A percentile compares a stretch with the other conserved stretches of the same genome.
phyloP scores from a whole-genome alignment of 2,113 vertebrate genomes.

The Bungarus multicinctus region DNA sequence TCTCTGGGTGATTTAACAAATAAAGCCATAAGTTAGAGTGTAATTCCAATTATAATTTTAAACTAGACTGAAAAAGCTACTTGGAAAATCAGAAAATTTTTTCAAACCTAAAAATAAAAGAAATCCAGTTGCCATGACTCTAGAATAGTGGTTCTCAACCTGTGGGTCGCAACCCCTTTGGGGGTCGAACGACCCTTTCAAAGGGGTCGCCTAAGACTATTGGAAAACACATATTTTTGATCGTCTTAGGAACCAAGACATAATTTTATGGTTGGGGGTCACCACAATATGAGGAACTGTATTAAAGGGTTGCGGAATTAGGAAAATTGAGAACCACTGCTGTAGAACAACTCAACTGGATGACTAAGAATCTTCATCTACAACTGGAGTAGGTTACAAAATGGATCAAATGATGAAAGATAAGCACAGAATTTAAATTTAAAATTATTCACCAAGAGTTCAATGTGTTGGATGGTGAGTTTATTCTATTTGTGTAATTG shows the following conservation, averaged over 20 bases:
- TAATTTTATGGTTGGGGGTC: too few relatives aligned
- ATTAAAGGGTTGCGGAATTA: too few relatives aligned
- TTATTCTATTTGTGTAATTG: conserved; percentile 19
- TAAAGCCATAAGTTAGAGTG: conserved; percentile 31
- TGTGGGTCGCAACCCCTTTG: too few relatives aligned
- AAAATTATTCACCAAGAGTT: conserved; percentile 45
- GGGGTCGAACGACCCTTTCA: too few relatives aligned
- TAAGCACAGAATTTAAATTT: conserved; percentile 47
- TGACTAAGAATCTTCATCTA: neutral
- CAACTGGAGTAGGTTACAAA: neutral
- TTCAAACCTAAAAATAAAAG: neutral
- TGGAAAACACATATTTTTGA: too few relatives aligned
- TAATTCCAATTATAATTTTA: neutral
- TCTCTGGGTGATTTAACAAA: neutral
- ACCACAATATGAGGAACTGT: too few relatives aligned
- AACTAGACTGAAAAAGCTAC: neutral
- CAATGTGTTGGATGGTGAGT: conserved; percentile 20
- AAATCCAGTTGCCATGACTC: neutral
- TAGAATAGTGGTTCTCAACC: too few relatives aligned
- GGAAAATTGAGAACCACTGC: too few relatives aligned
- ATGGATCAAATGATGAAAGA: conserved; percentile 19
- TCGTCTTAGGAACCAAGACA: too few relatives aligned
- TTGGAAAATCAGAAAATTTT: neutral
- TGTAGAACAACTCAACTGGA: neutral
- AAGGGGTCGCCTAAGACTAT: too few relatives aligned